phyloP scores from a whole-genome alignment of 1,140 invertebrate genomes.

The Sipha flava region DNA sequence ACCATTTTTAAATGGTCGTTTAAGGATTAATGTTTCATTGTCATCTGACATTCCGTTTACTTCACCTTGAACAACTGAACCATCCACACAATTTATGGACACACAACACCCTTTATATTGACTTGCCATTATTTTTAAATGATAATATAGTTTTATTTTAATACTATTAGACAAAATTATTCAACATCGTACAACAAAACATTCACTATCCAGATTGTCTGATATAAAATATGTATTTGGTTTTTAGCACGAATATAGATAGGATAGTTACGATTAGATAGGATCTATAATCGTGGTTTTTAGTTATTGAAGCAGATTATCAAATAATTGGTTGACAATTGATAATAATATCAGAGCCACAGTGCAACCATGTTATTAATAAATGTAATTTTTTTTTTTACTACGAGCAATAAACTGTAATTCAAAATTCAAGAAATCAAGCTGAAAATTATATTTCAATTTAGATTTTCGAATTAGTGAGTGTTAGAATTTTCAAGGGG shows the following conservation, averaged over 20 bases:
- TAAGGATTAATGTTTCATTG: constrained; percentile 57
- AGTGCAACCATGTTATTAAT: background rate
- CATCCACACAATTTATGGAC: constrained; percentile 63
- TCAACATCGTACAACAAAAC: background rate
- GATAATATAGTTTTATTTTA: background rate
- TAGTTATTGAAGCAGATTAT: too few relatives aligned
- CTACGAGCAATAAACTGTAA: too few relatives aligned
- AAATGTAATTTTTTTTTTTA: too few relatives aligned
- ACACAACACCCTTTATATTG: constrained; percentile 66
- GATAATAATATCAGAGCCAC: background rate
- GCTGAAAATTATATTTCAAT: too few relatives aligned
- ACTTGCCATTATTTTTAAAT: constrained; percentile 47
- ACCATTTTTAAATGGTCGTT: constrained; percentile 71
- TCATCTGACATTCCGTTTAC: constrained; percentile 61
- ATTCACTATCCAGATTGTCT: background rate
- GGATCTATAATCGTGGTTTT: too few relatives aligned
- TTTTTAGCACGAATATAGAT: too few relatives aligned
- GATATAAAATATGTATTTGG: too few relatives aligned
- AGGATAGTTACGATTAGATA: too few relatives aligned
- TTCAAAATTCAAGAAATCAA: too few relatives aligned
- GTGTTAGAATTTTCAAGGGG: too few relatives aligned
- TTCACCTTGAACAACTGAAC: constrained; percentile 69
- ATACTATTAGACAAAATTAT: background rate
- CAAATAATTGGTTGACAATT: background rate
- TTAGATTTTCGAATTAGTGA: too few relatives aligned